phyloP scores from a whole-genome alignment of 2,113 vertebrate species.

The Polypterus senegalus region DNA sequence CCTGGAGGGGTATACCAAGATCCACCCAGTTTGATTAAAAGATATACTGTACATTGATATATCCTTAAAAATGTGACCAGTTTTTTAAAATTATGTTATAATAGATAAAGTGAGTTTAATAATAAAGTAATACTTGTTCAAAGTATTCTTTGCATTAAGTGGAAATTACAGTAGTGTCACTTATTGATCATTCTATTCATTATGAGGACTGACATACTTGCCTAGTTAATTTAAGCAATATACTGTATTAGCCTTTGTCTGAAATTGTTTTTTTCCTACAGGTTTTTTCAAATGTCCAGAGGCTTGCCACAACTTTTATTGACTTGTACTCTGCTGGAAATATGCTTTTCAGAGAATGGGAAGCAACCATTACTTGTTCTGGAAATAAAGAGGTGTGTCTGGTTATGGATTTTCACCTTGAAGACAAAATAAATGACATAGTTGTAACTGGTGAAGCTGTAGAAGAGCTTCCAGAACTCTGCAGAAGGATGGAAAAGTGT shows the following conservation, averaged over 20 bases:
- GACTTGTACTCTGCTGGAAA: conserved; percentile 73
- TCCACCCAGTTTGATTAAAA: no score
- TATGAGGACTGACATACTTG: no score
- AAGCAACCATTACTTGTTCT: conserved; percentile 52
- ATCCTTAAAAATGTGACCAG: no score
- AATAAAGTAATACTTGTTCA: no score
- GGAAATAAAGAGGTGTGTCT: conserved; percentile 29
- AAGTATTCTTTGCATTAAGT: no score
- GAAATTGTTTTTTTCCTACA: conserved; percentile 32
- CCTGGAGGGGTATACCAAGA: no score
- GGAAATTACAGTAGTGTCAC: no score
- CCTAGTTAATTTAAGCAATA: background rate
- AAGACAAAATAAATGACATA: conserved; percentile 28
- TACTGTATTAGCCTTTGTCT: background rate
- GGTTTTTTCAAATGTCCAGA: conserved; percentile 73
- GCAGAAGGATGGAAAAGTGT: conserved; percentile 71
- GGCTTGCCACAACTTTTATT: conserved; percentile 70
- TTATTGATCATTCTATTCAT: no score
- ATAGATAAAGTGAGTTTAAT: no score
- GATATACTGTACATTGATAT: no score
- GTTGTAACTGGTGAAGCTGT: conserved; percentile 39
- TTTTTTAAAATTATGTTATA: no score
- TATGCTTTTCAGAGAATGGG: conserved; percentile 75
- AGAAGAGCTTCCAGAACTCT: conserved; percentile 57
- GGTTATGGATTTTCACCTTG: conserved; percentile 58